A percentile compares a stretch with the other conserved stretches of the same genome.
Evolutionary conservation across 2,888 invertebrate genomes (phyloP).

Genomic region (Chloroclystis v-ata): DNA sequence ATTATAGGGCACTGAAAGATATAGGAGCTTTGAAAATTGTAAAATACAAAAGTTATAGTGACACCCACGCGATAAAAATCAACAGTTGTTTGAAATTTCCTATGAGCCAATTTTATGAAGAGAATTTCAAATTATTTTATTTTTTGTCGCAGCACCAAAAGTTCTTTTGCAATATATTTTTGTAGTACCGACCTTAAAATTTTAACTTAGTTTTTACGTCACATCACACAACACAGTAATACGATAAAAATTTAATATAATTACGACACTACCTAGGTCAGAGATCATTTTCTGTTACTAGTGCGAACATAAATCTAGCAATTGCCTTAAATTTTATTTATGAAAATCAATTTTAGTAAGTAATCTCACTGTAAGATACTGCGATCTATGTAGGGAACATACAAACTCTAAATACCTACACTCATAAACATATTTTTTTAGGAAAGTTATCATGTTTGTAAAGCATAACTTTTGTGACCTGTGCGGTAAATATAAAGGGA

Average conservation of each 20-base stretch:
- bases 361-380: too few relatives aligned
- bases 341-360: too few relatives aligned
- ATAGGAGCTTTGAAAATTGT: slow-evolving; percentile 14
- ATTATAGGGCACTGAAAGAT: slow-evolving; percentile 14
- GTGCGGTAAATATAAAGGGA: slow-evolving; percentile 50
- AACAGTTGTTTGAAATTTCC: slow-evolving; percentile 2
- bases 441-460: slow-evolving; percentile 11
- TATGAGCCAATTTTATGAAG: background rate
- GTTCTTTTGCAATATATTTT: too few relatives aligned
- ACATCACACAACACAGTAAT: too few relatives aligned
- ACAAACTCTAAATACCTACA: background rate
- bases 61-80: slow-evolving; percentile 14
- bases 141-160: background rate
- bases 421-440: background rate
- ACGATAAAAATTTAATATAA: too few relatives aligned
- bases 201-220: too few relatives aligned
- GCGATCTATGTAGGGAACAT: too few relatives aligned
- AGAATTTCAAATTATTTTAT: background rate
- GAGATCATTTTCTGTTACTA: too few relatives aligned
- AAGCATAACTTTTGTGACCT: slow-evolving; percentile 32
- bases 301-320: too few relatives aligned
- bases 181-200: too few relatives aligned
- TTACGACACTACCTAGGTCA: too few relatives aligned
- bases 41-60: slow-evolving; percentile 20
- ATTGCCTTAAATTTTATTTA: too few relatives aligned